Evolutionary conservation across 2,797 vertebrate genomes (phyloP), one percentile per base, ranked within the genome.

Genomic region (Rallus crepitans): DNA sequence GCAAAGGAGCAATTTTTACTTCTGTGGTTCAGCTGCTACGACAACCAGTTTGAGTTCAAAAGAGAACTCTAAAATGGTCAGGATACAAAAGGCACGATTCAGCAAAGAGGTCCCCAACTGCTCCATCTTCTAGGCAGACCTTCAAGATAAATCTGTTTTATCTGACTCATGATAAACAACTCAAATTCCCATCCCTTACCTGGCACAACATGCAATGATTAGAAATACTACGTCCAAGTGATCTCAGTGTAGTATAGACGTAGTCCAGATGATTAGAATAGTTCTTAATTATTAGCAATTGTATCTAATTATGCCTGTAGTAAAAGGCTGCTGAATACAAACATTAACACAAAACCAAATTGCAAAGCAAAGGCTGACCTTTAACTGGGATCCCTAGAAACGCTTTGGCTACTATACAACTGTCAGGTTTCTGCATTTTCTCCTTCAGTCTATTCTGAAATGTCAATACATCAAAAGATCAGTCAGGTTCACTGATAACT

Each of bases 351-450:
- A 96, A 87, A 96, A 87, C 77, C 76, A 81, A 96, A 93, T 12
- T 91, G 92, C 90, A 87, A 92, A 87, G 94, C 87, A 92, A 95
- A 95, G 87, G n/a, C 64, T 93, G 91, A 96, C 95, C 92, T 89
- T 85, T 93, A 93, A 68, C 87, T 86, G 84, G 64, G 90, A 87
- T 70, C 89, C 92, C 92, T 87, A 81, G 92, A 94, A 94, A 78
- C 81, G 87, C 82, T 83, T 2, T 70, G 86, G 73, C 33, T 47
- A 80, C 78, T 66, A 31, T 5, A 65, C 77, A 76, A 39, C 63
- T 15, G 4, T 35, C 79, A 66, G 83, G 68, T 25, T 81, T 68
- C 20, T 91, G 61, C 82, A 81, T 88, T 53, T 94, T 93, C 94
- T 94, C 64, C 87, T 90, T 88, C 77, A 53, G 66, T 16, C 27